Evolutionary conservation across 2,113 vertebrate species (phyloP), one percentile per base, ranked within the genome.

Genomic region (Falcunculus frontatus): DNA sequence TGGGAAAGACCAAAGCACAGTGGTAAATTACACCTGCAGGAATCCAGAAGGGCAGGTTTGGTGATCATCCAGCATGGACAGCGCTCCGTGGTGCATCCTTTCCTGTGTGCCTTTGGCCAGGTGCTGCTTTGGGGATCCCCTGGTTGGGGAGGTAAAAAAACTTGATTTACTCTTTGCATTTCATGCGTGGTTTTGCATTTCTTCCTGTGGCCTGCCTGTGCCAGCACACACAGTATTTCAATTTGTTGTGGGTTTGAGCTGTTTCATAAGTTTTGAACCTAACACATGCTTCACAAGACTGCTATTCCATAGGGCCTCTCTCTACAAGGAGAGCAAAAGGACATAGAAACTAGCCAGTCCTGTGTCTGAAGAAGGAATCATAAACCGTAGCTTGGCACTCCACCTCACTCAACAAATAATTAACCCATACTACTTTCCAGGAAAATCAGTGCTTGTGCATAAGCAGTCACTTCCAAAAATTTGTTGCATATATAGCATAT

Each of bases 21-120:
- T 23, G 35, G 52, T 44, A 60, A 80, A 72, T 35, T 32, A 39
- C 13, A 18, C 29, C 50, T 75, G n/a, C 4, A 7, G 5, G 11
- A 76, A 70, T 35, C 33, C 35, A 80, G 72, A 81, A 10, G 7
- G 14, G 44, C 44, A 59, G 39, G 32, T 68, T 53, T 46, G 16
- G 33, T 35, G 16, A 53, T 19, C 55, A 52, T 57, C 7, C 29
- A 29, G 30, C 26, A 57, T 1, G 33, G 65, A 41, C 59, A 17
- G 13, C 4, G 0, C 21, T 35, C 47, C 0, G 2, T 46, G 21
- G 37, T 41, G 42, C 7, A 15, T 46, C 18, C 59, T 33, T 7
- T 6, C 13, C n/a, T 46, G 9, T 5, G 11, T 56, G n/a, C 42
- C 26, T 74, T 60, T 74, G 49, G 12, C 7, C 20, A 41, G 49